Conservation (phyloP, 2,888 invertebrate genomes). For the Trachelus troglodyta region DNA sequence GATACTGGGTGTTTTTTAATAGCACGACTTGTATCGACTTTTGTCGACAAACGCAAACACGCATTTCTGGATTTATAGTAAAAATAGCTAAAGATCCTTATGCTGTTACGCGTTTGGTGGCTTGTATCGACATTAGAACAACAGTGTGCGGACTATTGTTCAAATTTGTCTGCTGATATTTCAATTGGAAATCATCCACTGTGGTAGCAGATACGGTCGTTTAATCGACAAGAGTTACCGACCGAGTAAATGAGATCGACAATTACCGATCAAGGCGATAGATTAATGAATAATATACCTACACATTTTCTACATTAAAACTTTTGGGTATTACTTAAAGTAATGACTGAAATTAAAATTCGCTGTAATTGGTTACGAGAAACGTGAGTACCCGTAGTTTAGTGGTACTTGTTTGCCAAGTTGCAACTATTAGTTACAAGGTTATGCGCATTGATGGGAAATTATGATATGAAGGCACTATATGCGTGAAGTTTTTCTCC, state of each 20-base stretch:
- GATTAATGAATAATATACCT: background rate
- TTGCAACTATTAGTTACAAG: background rate
- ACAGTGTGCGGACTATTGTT: too few species aligned
- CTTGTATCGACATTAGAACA: too few species aligned
- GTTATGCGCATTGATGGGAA: background rate
- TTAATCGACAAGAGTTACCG: background rate
- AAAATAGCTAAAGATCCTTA: too few species aligned
- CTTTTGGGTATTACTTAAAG: too few species aligned
- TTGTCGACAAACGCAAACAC: too few species aligned
- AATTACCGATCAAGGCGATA: background rate
- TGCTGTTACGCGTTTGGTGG: too few species aligned
- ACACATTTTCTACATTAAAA: background rate
- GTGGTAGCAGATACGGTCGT: background rate
- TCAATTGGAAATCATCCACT: background rate
- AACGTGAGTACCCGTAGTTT: background rate
- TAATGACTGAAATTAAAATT: background rate
- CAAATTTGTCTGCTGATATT: too few species aligned
- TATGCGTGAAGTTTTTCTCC: background rate
- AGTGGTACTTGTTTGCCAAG: background rate
- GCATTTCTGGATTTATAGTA: too few species aligned
- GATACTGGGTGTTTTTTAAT: background rate
- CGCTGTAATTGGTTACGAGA: background rate
- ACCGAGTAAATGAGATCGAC: background rate
- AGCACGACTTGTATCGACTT: too few species aligned
- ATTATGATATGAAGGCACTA: background rate